Conservation (phyloP, 2,888 invertebrate species). For the Pomacea canaliculata region DNA sequence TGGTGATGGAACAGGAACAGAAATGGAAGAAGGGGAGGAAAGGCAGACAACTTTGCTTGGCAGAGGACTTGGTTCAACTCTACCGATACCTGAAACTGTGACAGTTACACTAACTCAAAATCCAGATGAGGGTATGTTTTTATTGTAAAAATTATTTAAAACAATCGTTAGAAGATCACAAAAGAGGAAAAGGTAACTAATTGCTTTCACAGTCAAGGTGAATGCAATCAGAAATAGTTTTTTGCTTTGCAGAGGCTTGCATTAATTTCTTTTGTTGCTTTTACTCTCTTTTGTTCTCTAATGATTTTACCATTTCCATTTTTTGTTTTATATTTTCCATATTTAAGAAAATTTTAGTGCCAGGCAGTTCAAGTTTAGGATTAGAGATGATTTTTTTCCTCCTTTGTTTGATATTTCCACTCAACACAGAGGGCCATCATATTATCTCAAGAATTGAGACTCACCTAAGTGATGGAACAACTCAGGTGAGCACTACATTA, state of each 20-base stretch:
- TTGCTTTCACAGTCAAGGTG: no score
- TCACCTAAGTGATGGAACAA: constrained; percentile 67
- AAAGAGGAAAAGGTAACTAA: no score
- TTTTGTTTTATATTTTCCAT: no score
- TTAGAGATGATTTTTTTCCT: background rate
- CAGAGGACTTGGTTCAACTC: constrained; percentile 19
- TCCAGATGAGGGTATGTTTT: constrained; percentile 59
- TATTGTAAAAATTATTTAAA: background rate
- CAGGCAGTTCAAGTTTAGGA: background rate
- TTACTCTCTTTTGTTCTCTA: no score
- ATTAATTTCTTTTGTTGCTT: no score
- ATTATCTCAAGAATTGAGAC: constrained; percentile 69
- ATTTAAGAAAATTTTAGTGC: no score
- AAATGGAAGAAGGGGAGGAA: constrained; percentile 22
- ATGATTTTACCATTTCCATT: no score
- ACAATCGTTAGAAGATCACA: constrained; percentile 65
- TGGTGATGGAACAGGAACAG: constrained; percentile 1
- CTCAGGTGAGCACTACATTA: constrained; percentile 63
- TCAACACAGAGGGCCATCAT: constrained; percentile 62
- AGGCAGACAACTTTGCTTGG: constrained; percentile 16
- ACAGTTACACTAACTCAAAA: constrained; percentile 67
- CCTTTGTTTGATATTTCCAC: background rate
- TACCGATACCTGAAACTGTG: constrained; percentile 65
- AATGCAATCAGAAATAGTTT: no score
- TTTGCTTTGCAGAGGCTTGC: no score